Percentiles rank a stretch among this genome's conserved stretches.
Conservation (phyloP, 2,113 vertebrate genomes). For the Lonchura striata region DNA sequence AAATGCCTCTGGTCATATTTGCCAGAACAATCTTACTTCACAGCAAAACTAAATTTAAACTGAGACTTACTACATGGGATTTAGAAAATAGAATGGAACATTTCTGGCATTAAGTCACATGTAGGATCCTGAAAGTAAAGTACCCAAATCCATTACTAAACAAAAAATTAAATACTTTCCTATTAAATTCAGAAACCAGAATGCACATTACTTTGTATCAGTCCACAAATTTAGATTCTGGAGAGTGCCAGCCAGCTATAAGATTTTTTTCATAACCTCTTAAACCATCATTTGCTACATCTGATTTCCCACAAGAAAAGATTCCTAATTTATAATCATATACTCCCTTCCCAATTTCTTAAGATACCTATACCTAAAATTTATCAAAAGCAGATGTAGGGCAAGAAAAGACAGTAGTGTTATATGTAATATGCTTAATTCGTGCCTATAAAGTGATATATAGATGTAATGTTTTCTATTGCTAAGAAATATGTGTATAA, state of each 20-base stretch:
- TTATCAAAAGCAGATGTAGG: not conserved
- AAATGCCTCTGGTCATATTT: not conserved
- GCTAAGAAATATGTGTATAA: too few species aligned
- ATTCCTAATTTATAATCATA: not conserved
- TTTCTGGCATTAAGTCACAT: not conserved
- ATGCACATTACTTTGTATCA: not conserved
- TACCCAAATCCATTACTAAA: not conserved
- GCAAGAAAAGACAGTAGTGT: not conserved
- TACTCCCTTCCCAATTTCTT: not conserved
- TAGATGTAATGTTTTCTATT: too few species aligned
- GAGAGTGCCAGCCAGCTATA: not conserved
- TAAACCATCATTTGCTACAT: constrained; percentile 26
- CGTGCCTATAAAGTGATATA: too few species aligned
- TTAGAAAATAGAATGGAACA: constrained; percentile 21
- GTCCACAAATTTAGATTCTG: not conserved
- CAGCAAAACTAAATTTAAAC: constrained; percentile 44
- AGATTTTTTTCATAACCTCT: not conserved
- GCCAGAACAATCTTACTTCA: constrained; percentile 28
- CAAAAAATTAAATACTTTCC: not conserved
- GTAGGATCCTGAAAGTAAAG: constrained; percentile 20
- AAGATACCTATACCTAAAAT: not conserved
- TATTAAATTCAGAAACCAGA: constrained; percentile 11
- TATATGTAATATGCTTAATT: too few species aligned
- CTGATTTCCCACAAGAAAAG: constrained; percentile 28
- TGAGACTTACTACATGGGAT: constrained; percentile 26